Evolutionary conservation across 2,113 vertebrate species (phyloP), one percentile per base, ranked within the genome.

Genomic region (Orientallactaga bullata): DNA sequence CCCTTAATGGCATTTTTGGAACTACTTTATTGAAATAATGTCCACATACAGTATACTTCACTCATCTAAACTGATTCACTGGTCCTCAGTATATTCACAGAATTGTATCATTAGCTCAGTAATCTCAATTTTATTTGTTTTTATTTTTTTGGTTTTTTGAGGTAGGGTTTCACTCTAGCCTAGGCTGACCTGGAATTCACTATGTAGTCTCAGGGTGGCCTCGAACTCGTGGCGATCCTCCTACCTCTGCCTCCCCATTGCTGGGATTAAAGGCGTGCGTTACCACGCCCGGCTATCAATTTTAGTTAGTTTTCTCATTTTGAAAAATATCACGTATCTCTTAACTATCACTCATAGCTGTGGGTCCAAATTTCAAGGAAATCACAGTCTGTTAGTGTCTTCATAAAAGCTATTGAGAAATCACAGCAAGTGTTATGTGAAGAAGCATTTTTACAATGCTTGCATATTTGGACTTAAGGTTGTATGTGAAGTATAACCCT

Each of bases 381-480:
- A 71, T 92, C 32, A 30, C 60, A 84, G 3, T 81, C 28, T 89
- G 51, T 18, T 74, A 24, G 78, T 51, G 30, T 37, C 23, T 17
- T 8, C 17, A 15, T 92, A 20, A 91, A 68, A 89, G 35, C 28
- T 83, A 72, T 9, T 89, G 37, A 72, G 18, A 95, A 91, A 17
- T 60, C 23, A 26, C 30, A 55, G 24, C 58, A 74, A 69, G 68
- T 79, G 63, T 28, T 84, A 11, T 61, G 13, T 84, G 68, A 89
- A 69, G 76, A 63, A 58, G 30, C 71, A 68, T 63, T 74, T 95
- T 85, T 74, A 32, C 82, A 58, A 73, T 79, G 8, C 6, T 42
- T 60, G 3, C 55, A 74, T 80, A n/a, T 87, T 87, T 94, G 28
- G 18, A 13, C 65, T 88, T 94, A n/a, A 5, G 5, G 3, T 82